Evolutionary conservation across 2,797 vertebrate genomes (phyloP).

Genomic region (Chrysocyon brachyurus): DNA sequence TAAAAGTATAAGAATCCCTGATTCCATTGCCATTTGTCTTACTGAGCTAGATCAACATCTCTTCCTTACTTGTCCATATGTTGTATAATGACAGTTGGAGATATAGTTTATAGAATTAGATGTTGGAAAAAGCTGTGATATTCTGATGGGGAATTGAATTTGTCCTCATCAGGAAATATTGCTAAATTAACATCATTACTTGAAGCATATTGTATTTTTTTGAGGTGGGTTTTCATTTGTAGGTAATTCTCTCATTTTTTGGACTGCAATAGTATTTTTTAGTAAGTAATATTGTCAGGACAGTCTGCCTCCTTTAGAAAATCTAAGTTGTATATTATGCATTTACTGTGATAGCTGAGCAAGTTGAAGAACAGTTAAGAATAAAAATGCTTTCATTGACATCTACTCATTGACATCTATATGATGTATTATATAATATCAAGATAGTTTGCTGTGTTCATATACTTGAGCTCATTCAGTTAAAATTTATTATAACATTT

Average conservation of each 20-base stretch:
- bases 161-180: not conserved
- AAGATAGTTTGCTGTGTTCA: not conserved
- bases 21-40: not conserved
- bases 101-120: not conserved
- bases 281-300: not conserved
- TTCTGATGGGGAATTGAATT: not conserved
- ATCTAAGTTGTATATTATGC: not conserved
- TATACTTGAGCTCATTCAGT: not conserved
- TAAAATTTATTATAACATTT: slow-evolving; percentile 1
- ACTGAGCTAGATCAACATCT: not conserved
- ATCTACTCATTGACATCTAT: not conserved
- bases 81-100: not conserved
- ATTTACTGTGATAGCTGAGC: not conserved
- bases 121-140: not conserved
- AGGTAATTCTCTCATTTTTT: not conserved
- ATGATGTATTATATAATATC: not conserved
- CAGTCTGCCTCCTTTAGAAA: not conserved
- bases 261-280: not conserved
- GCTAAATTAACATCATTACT: not conserved
- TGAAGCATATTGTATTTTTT: not conserved
- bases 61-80: not conserved
- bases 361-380: not conserved
- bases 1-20: not conserved
- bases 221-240: not conserved
- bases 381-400: not conserved